These are phyloP conservation scores for Pipistrellus pipistrellus DNA, from an alignment of 2,797 vertebrate genomes.

Conservation along the genomic window DNA sequence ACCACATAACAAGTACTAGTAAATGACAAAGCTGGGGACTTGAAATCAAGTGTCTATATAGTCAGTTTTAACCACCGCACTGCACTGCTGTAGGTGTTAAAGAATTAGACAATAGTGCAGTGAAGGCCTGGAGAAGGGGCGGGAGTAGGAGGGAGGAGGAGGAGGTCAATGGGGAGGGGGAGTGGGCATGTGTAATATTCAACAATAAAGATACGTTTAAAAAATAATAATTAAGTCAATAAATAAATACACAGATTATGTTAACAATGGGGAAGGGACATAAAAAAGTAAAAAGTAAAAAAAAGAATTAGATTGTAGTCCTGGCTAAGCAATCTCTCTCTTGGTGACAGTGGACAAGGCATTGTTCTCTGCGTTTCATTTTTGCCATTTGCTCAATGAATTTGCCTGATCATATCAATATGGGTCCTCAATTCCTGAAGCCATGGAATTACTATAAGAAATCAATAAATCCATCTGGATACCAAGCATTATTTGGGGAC, in stretches of 20 bases:
- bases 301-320: neutral
- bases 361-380: neutral
- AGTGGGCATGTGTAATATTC: no score
- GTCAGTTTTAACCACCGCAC: neutral
- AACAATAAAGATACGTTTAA: no score
- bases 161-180: no score
- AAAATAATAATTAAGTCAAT: no score
- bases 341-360: neutral
- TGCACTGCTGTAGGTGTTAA: neutral
- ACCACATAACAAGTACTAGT: neutral
- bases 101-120: neutral
- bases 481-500: neutral
- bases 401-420: neutral
- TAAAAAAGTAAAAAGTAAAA: no score
- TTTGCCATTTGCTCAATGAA: constrained; percentile 6
- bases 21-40: neutral
- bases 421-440: neutral
- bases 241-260: no score
- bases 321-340: neutral
- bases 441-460: neutral
- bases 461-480: neutral
- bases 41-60: neutral
- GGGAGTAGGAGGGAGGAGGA: no score
- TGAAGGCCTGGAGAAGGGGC: no score
- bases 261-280: no score